phyloP scores from a whole-genome alignment of 2,113 vertebrate genomes.

The Megaceryle torquata region DNA sequence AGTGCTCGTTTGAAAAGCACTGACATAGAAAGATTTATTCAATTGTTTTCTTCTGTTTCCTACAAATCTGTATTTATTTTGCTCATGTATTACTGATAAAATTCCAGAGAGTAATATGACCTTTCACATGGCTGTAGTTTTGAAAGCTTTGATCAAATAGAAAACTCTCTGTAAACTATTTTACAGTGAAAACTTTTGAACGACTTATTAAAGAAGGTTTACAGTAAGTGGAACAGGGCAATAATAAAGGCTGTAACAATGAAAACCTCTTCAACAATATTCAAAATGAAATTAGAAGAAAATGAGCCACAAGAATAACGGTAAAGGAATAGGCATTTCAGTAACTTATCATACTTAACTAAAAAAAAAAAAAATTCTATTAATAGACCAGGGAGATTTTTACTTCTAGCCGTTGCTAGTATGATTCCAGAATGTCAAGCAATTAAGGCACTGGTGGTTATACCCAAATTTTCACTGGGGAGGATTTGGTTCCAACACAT shows the following conservation, averaged over 20 bases:
- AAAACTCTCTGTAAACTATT: not conserved
- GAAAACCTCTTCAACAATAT: not conserved
- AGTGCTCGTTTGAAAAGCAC: not conserved
- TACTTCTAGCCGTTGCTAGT: not conserved
- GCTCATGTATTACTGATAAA: not conserved
- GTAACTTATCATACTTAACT: not conserved
- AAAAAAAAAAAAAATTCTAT: not conserved
- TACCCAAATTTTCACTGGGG: not conserved
- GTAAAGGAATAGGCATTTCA: not conserved
- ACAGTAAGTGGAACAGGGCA: not conserved
- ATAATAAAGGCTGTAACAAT: not conserved
- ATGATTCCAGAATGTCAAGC: not conserved
- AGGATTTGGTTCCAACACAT: not conserved
- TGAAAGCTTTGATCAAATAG: not conserved
- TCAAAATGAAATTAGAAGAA: not conserved
- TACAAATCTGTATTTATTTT: not conserved
- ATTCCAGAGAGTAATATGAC: not conserved
- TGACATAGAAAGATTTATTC: not conserved
- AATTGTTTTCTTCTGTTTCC: not conserved
- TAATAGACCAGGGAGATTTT: not conserved
- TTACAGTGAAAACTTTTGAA: not conserved
- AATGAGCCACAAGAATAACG: not conserved
- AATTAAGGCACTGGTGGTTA: not conserved
- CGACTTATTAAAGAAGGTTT: not conserved
- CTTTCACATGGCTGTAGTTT: not conserved